phyloP scores from a whole-genome alignment of 2,888 invertebrate genomes.

The Coleophora flavipennella region DNA sequence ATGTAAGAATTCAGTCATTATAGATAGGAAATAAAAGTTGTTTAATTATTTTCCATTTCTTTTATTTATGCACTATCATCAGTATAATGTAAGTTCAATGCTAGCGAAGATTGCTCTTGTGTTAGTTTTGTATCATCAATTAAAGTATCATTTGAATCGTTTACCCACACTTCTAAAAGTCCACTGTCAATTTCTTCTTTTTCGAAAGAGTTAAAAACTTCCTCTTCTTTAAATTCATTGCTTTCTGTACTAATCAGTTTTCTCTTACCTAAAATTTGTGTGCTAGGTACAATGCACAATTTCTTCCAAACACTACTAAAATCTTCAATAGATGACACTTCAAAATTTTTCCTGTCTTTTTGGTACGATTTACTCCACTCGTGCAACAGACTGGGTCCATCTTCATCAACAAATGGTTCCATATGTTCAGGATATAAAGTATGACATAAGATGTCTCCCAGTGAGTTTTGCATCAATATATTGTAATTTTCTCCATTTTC shows the following conservation, averaged over 20 bases:
- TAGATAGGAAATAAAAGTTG: constrained; percentile 60
- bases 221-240: constrained; percentile 35
- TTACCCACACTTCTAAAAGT: constrained; percentile 45
- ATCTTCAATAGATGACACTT: constrained; percentile 37
- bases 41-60: constrained; percentile 35
- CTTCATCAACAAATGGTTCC: constrained; percentile 39
- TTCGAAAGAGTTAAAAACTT: constrained; percentile 39
- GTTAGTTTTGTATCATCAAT: constrained; percentile 10
- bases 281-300: constrained; percentile 37
- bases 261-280: constrained; percentile 26
- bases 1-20: constrained; percentile 39
- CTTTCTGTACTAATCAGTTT: constrained; percentile 12
- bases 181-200: constrained; percentile 44
- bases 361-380: constrained; percentile 44
- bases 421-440: constrained; percentile 41
- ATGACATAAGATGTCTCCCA: constrained; percentile 56
- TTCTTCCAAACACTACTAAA: constrained; percentile 38
- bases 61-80: constrained; percentile 27
- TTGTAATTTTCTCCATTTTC: constrained; percentile 39
- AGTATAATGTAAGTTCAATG: constrained; percentile 11
- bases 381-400: constrained; percentile 34
- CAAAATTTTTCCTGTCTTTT: constrained; percentile 26
- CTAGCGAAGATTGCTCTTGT: constrained; percentile 9
- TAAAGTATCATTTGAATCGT: constrained; percentile 13
- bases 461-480: constrained; percentile 47